Base-by-base conservation (phyloP, 2,797 vertebrate genomes). In the Poeciliopsis turneri region DNA sequence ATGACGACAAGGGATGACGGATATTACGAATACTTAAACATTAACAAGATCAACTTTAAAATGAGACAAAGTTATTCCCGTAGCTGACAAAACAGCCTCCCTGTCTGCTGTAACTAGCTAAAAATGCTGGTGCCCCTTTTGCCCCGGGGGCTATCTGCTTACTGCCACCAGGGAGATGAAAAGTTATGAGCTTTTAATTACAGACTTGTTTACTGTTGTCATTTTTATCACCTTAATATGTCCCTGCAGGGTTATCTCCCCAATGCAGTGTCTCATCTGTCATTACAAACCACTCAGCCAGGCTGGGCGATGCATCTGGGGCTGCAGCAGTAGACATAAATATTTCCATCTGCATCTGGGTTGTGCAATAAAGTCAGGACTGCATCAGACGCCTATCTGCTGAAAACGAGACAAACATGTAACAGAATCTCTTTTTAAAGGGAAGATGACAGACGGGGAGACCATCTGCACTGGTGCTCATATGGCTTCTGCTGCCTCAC, bases 181-280 rank as follows among this genome's bases (percentile, higher is more conserved):
- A 91, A 84, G 83, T 89, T 86, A 92, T 64, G 66, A 81, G 87
- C 92, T 92, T 94, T 94, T 94, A 94, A 94, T 94, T 92, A 93
- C 88, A 84, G 83, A 78, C 88, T 86, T 90, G 87, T 93, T 93
- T 94, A 90, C 87, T 87, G 91, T 87, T 92, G 91, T 94, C 92
- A 83, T 92, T 89, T 91, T 76, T 84, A 90, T 93, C 92, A 88
- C 88, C 80, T 83, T 84, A 92, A 92, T 87, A 79, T 80, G 86
- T 90, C 90, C 89, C 83, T 7, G 8, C 69, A 79, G 87, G 80
- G 41, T 83, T 79, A 73, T 87, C 64, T 73, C 57, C 73, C 61
- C 68, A 71, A 61, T 73, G 77, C 72, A 2, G 9, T 36, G 25
- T 80, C 75, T 80, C 76, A 87, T 88, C 83, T 86, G 88, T 89